These are phyloP conservation scores for Oryctes rhinoceros DNA, from an alignment of 1,140 invertebrate genomes.

Conservation along the genomic window DNA sequence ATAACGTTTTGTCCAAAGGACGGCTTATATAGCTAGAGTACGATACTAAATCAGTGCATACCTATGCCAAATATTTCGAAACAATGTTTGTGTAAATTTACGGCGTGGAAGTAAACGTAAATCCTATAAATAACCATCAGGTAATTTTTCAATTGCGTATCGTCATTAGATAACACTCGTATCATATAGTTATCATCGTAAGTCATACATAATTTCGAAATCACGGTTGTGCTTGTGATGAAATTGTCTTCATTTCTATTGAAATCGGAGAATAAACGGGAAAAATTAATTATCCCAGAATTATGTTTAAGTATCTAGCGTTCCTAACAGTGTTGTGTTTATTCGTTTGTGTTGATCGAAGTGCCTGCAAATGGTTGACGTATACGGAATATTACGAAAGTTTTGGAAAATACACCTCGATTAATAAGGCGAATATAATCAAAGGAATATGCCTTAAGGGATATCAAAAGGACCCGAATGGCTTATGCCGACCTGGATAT, in stretches of 20 bases:
- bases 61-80: no score
- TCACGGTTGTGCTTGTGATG: background rate
- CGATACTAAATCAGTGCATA: no score
- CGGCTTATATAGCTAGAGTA: no score
- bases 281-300: background rate
- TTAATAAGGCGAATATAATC: conserved; percentile 18
- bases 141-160: conserved; percentile 10
- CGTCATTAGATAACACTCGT: background rate
- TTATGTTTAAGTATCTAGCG: background rate
- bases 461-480: conserved; percentile 13
- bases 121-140: background rate
- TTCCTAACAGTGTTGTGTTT: background rate
- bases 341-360: background rate
- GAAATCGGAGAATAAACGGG: background rate
- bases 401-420: background rate
- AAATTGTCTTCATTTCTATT: background rate
- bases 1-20: no score
- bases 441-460: conserved; percentile 13
- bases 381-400: conserved; percentile 29
- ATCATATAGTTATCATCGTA: background rate
- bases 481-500: conserved; percentile 38
- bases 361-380: conserved; percentile 30
- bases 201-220: background rate
- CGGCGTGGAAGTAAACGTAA: background rate
- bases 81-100: no score